Conservation (phyloP, 2,113 vertebrate species). For the Rousettus leschenaultii region DNA sequence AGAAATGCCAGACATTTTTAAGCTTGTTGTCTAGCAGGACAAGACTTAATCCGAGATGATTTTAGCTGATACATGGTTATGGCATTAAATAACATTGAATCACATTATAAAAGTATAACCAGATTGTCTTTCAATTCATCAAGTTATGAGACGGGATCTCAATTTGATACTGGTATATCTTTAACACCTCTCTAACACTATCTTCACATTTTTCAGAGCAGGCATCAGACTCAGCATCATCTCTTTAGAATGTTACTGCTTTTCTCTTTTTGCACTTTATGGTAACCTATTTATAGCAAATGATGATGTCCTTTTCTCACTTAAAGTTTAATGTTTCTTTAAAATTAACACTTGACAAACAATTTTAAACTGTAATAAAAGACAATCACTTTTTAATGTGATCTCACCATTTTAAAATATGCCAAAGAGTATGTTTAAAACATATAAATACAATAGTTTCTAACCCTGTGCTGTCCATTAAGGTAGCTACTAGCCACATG, state of each 20-base stretch:
- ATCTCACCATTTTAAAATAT: neutral
- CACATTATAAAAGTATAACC: neutral
- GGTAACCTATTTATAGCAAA: neutral
- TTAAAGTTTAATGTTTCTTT: constrained; percentile 8
- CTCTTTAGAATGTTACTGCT: neutral
- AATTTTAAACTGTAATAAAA: neutral
- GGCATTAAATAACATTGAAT: neutral
- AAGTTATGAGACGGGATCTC: neutral
- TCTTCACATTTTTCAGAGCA: neutral
- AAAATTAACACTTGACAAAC: neutral
- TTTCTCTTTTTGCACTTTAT: neutral
- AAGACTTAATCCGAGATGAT: neutral
- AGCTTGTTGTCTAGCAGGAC: neutral
- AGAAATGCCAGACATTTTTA: neutral
- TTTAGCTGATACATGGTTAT: neutral
- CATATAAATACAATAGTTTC: neutral
- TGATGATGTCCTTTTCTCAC: neutral
- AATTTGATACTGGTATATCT: neutral
- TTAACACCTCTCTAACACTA: neutral
- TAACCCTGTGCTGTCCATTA: neutral
- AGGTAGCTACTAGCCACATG: neutral
- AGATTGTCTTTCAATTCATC: neutral
- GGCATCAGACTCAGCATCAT: neutral
- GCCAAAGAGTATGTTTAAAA: constrained; percentile 1
- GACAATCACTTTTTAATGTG: neutral